Evolutionary conservation across 2,113 vertebrate genomes (phyloP), one percentile per base, ranked within the genome.

Genomic region (Calyptomena viridis): DNA sequence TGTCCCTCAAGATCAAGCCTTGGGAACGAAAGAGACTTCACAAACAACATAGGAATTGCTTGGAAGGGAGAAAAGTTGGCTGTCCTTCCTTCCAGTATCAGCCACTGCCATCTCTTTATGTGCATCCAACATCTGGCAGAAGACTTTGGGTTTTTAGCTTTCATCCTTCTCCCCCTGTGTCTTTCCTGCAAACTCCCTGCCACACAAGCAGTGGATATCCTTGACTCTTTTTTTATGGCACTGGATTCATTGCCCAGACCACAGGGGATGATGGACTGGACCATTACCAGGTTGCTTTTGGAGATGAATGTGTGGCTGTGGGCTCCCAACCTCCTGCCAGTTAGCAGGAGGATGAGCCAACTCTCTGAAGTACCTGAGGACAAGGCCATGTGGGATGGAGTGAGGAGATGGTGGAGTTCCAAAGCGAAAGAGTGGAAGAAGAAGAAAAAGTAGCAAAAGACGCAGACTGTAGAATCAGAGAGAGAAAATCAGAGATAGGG

Each of bases 241-340:
- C 6, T 44, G 47, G 7, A 15, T 63, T 9, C 52, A 9, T 20
- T 53, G 46, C 25, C n/a, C 58, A 79, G 83, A 67, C 50, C 80
- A n/a, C 68, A 86, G 75, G 9, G 18, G 50, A 50, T 0, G 27
- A 69, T 33, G 60, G 71, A 25, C 56, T 60, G 87, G 52, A 39
- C 37, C 23, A 5, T n/a, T 85, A 79, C 69, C n/a, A 84, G 62
- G n/a, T 50, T 89, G n/a, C 25, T 94, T 89, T 84, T 80, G 84
- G 78, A 86, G 67, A 60, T 13, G 8, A 68, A 73, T 24, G 1
- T 1, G 1, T 53, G 69, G 24, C 35, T 93, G 39, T 73, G 67
- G 67, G 30, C 62, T 93, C 11, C 49, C 81, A 68, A 31, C 13
- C 9, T 66, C n/a, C 80, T 86, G 12, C 79, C 79, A 80, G 58